These are phyloP conservation scores for Hyppa rectilinea DNA, from an alignment of 2,888 invertebrate species.

Conservation along the genomic window DNA sequence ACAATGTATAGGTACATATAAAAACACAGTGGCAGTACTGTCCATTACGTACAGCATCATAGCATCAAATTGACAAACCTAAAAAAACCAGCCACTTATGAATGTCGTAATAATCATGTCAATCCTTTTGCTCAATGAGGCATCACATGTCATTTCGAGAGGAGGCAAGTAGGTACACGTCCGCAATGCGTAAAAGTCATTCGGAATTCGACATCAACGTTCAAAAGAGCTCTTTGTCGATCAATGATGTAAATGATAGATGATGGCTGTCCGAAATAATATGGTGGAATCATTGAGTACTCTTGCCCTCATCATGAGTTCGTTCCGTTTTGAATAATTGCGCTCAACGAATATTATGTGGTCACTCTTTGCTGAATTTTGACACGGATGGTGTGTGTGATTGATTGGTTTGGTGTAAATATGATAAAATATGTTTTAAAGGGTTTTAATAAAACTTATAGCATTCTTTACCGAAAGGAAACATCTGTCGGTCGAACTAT, in stretches of 20 bases:
- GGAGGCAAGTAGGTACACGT: conserved; percentile 22
- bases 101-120: conserved; percentile 22
- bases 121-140: conserved; percentile 30
- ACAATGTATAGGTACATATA: too few species aligned
- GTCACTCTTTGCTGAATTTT: conserved; percentile 36
- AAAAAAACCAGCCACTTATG: too few species aligned
- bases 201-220: conserved; percentile 40
- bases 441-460: background rate
- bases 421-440: background rate
- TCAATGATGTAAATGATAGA: conserved; percentile 61
- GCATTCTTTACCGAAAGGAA: background rate
- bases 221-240: conserved; percentile 62
- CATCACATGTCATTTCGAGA: conserved; percentile 34
- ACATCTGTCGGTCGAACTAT: too few species aligned
- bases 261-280: conserved; percentile 47
- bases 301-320: conserved; percentile 32
- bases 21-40: too few species aligned
- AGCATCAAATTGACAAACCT: background rate
- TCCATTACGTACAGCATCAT: too few species aligned
- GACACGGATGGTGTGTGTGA: conserved; percentile 1
- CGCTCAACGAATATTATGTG: conserved; percentile 31
- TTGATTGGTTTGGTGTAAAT: background rate
- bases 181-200: conserved; percentile 62
- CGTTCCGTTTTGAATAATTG: conserved; percentile 49
- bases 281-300: conserved; percentile 58